Base-by-base conservation (phyloP, 2,888 invertebrate species). In the Acleris holmiana region DNA sequence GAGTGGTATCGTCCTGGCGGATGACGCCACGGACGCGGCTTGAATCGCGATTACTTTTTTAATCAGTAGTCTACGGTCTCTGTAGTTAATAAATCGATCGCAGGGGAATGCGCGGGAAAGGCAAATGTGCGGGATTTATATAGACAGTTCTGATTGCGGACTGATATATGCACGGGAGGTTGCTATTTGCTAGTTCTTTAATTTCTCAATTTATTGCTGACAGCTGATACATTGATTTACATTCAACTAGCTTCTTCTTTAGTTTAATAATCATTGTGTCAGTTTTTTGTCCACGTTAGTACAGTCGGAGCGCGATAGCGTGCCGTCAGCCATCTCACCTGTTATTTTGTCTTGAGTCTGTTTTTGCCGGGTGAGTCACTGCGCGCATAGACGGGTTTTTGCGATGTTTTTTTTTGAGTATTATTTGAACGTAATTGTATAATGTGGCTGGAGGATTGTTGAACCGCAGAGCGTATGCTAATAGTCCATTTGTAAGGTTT, bases 391-490 rank as follows among this genome's bases (percentile, higher is more conserved):
- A 65, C 64, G 48, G 18, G 54, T 65, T 65, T 65, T 65, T 59
- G 48, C 54, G 21, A 29, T 59, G 64, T 65, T 65, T 65, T 65
- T 65, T 59, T 59, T 65, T 55, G 49, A 65, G 23, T 65, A 59
- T 65, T 65, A 59, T 59, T 65, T 55, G 49, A 59, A 19, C 29
- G 49, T 64, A 64, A 64, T 64, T 58, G 50, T 40, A 47, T 51
- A 19, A 53, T 58, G 53, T 58, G 63, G 58, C 63, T 64, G 53
- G 63, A 58, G n/a, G 18, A 51, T 64, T 57, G 50, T 50, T 19
- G 35, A 21, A 21, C 41, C 54, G 23, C 21, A 15, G n/a, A 41
- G 21, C 15, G n/a, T 41, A n/a, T 41, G 41, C 15, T 8, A 25
- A 29, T 10, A 29, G 10, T 29, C 29, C 29, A 29, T 29, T n/a